Base-by-base conservation (phyloP, 2,797 vertebrate species). In the Spondyliosoma cantharus region DNA sequence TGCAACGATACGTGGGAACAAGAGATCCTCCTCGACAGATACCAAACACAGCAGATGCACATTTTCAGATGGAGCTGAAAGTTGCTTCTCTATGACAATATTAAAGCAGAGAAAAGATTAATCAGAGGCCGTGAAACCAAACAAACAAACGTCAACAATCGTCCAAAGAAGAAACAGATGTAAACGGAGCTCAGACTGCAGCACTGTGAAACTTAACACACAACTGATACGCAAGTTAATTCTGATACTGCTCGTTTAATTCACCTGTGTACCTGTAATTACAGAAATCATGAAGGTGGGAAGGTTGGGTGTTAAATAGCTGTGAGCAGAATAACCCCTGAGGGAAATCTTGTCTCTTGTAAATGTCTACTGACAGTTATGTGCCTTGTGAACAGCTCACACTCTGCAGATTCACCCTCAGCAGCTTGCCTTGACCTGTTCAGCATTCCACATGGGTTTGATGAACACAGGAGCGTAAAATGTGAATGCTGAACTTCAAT, bases 391-490 rank as follows among this genome's bases (percentile, higher is more conserved):
- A 78, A 57, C 19, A 43, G 49, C 64, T 63, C 83, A 32, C 60
- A 71, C 45, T 53, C 9, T 16, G 3, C 48, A 42, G 37, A 63
- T 32, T 83, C 63, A 65, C 50, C 54, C 76, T 68, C 49, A 73
- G 56, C 59, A 57, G 86, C 91, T 69, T 93, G 92, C 80, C 87
- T 75, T 84, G 81, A 85, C 92, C 89, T 89, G 90, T 42, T 91
- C 81, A 48, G 78, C 90, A 92, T 93, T 91, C 90, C 89, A 83
- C 85, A 61, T 59, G 27, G 22, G 52, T 64, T n/a, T 79, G 60
- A 54, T 14, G 5, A 58, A 57, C 59, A 58, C 27, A 32, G 24
- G 62, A 74, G 62, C 16, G 16, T 17, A 65, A 22, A 69, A 60
- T 25, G 24, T 57, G 62, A 85, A 43, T 37, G 54, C 19, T 63